These are phyloP conservation scores for Ibidorhyncha struthersii DNA, from an alignment of 2,113 vertebrate species.

Conservation along the genomic window DNA sequence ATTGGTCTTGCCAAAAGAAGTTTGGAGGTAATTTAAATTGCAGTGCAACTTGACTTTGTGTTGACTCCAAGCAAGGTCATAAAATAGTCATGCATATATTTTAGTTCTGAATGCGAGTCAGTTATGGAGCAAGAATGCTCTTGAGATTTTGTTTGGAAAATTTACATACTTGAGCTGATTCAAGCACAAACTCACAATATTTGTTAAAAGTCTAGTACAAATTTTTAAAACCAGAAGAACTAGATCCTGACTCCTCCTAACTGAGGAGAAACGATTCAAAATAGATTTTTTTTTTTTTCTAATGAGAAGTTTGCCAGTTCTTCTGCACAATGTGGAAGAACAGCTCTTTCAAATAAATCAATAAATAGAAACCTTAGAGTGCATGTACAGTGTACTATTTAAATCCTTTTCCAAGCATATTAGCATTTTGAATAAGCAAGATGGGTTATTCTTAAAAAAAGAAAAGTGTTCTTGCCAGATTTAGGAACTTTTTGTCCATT, in stretches of 20 bases:
- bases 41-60: background rate
- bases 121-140: background rate
- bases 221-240: background rate
- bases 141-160: background rate
- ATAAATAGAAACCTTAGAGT: background rate
- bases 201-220: background rate
- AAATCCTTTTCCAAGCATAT: background rate
- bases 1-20: background rate
- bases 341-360: background rate
- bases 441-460: background rate
- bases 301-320: background rate
- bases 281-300: background rate
- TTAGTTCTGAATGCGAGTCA: background rate
- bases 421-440: background rate
- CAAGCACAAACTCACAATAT: background rate
- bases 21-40: slow-evolving; percentile 6
- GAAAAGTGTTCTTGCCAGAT: background rate
- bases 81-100: background rate
- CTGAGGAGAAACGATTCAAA: background rate
- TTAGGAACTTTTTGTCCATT: background rate
- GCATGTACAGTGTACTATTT: background rate
- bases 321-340: background rate
- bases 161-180: background rate
- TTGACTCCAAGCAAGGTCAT: background rate
- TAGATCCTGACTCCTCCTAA: background rate